Conservation (phyloP, 2,797 vertebrate species). For the Bryconaethiops microstoma region DNA sequence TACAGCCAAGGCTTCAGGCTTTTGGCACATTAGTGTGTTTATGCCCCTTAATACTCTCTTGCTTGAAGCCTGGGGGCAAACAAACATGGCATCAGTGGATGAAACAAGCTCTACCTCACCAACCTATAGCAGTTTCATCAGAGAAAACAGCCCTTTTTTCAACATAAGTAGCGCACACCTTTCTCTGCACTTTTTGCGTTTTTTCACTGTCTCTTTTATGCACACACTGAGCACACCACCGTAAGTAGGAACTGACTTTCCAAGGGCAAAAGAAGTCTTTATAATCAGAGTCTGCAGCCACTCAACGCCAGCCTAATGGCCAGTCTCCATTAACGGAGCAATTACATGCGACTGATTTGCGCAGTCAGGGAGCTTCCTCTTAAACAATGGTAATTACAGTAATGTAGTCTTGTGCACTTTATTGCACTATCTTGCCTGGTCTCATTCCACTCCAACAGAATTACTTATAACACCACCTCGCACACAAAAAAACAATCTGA, state of each 20-base stretch:
- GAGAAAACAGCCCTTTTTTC: constrained; percentile 12
- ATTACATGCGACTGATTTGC: constrained; percentile 51
- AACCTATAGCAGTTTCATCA: constrained; percentile 22
- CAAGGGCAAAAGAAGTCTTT: constrained; percentile 33
- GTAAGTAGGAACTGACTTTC: constrained; percentile 26
- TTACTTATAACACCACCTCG: background rate
- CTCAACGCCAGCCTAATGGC: constrained; percentile 44
- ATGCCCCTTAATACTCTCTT: constrained; percentile 1
- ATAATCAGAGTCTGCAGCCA: constrained; percentile 36
- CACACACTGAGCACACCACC: constrained; percentile 2
- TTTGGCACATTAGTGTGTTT: constrained; percentile 23
- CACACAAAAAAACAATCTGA: background rate
- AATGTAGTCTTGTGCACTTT: constrained; percentile 1
- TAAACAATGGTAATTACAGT: constrained; percentile 47
- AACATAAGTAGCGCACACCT: background rate
- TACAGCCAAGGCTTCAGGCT: constrained; percentile 16
- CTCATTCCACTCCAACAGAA: background rate
- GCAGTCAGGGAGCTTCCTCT: constrained; percentile 3
- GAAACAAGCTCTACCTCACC: constrained; percentile 31
- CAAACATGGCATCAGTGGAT: constrained; percentile 34
- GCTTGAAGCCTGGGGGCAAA: constrained; percentile 18
- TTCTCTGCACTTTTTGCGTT: too few relatives aligned
- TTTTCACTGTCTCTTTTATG: background rate
- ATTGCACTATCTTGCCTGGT: constrained; percentile 7
- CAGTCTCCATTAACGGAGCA: constrained; percentile 45